Base-by-base conservation (phyloP, 2,797 vertebrate genomes). In the Distichodus sexfasciatus region DNA sequence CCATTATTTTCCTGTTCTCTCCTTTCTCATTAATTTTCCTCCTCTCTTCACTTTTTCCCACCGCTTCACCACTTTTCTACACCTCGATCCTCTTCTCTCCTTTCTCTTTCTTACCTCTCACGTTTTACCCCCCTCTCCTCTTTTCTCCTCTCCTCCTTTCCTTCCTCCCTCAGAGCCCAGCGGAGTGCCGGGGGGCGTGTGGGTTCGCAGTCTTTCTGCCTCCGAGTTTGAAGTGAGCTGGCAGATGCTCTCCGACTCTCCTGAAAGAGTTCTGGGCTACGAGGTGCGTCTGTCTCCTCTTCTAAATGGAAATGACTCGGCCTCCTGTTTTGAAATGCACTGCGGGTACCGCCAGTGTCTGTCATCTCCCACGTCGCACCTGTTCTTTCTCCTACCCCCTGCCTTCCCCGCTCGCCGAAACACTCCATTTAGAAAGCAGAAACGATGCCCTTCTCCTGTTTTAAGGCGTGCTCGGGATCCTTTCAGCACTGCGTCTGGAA, bases 151-250 rank as follows among this genome's bases (percentile, higher is more conserved):
- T 62, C n/a, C 47, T 59, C 35, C 54, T 84, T 77, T 74, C 74
- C 79, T 79, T 87, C 74, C 86, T 76, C 71, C 84, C 83, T 81
- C 90, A 98, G 96, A 98, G 85, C 96, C 96, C 46, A 93, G 92
- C 63, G 75, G 83, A 6, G 89, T 93, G 61, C 96, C 96, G 69
- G 86, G 86, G 0, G 90, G 89, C 0, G 92, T 96, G 40, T 91
- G 90, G 72, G 94, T 93, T 29, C 90, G 84, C 46, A 96, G 96
- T 85, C 86, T 95, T 64, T 95, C 95, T 2, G 92, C 94, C 84
- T 94, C 93, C 0, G 91, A 93, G 87, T 95, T 97, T 72, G 87
- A 94, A 87, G 95, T 98, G 77, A 93, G 90, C 81, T 98, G 96
- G 96, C 84, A 86, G 11, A 82, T 90, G 60, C 88, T 96, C 70